These are phyloP conservation scores for Tragelaphus buxtoni DNA, from an alignment of 2,113 vertebrate species.

Conservation along the genomic window DNA sequence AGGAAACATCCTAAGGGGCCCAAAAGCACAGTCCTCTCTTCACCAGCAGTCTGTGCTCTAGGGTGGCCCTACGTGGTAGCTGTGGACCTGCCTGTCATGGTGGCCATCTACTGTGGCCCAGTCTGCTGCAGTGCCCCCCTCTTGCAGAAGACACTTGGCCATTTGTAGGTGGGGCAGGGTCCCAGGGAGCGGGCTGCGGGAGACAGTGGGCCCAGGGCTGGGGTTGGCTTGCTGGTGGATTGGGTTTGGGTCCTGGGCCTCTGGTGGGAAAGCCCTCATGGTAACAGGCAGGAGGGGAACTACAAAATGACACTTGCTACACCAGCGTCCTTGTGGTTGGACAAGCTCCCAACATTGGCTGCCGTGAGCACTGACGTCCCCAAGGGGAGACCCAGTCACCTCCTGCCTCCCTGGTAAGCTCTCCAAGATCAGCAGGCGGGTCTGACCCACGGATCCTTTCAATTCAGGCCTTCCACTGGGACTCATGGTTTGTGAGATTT, in stretches of 20 bases:
- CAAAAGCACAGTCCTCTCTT: neutral
- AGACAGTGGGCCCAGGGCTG: neutral
- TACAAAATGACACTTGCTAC: neutral
- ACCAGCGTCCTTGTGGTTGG: neutral
- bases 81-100: fast-evolving
- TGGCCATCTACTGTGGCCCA: neutral
- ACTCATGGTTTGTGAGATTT: neutral
- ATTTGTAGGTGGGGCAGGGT: neutral
- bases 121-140: fast-evolving
- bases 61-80: fast-evolving
- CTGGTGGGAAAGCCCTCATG: neutral
- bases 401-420: neutral
- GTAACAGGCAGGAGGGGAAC: neutral
- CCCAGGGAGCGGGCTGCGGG: neutral
- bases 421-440: neutral
- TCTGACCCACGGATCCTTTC: neutral
- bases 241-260: neutral
- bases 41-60: neutral
- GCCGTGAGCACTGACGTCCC: neutral
- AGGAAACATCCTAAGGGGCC: neutral
- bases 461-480: neutral
- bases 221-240: neutral
- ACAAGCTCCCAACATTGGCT: neutral
- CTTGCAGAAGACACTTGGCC: neutral
- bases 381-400: neutral